Conservation (phyloP, 2,888 invertebrate genomes). For the Leucophora obtusa region DNA sequence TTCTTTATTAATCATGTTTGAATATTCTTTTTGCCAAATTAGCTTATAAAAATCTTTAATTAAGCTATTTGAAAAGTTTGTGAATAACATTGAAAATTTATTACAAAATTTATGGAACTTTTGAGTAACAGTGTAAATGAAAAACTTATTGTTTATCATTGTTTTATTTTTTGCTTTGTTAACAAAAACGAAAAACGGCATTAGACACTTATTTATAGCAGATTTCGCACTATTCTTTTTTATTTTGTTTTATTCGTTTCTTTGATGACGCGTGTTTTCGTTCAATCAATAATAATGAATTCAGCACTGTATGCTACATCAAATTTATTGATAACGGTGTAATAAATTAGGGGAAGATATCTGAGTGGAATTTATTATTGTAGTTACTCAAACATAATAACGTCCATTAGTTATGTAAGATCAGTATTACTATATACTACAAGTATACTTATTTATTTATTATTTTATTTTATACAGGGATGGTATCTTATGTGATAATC, state of each 20-base stretch:
- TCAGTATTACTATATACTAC: no score
- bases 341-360: background rate
- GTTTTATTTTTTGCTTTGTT: slow-evolving; percentile 14
- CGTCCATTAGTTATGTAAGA: no score
- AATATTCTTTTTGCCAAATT: no score
- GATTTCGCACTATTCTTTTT: slow-evolving; percentile 24
- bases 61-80: no score
- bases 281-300: background rate
- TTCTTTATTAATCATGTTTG: no score
- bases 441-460: no score
- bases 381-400: background rate
- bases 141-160: slow-evolving; percentile 27
- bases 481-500: no score
- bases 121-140: background rate
- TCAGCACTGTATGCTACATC: background rate
- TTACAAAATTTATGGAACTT: background rate
- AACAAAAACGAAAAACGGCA: background rate
- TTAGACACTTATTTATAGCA: slow-evolving; percentile 28
- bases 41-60: no score
- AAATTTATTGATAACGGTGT: background rate
- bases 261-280: slow-evolving; percentile 22
- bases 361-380: background rate
- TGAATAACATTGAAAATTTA: no score
- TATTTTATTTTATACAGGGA: no score
- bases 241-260: slow-evolving; percentile 6